Base-by-base conservation (phyloP, 1,140 invertebrate genomes). In the Hyphantria cunea region DNA sequence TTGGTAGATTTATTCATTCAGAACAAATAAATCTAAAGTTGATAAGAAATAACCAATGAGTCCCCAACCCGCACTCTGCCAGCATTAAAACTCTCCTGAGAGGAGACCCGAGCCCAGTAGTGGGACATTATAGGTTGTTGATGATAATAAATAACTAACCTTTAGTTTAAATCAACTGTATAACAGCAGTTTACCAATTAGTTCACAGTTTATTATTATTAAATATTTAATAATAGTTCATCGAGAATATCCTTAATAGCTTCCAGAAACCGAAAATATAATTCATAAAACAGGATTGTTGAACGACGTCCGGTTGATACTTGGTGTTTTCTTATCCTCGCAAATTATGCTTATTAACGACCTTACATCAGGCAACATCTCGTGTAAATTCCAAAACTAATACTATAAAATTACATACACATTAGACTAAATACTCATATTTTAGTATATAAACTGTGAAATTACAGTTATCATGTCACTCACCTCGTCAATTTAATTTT, bases 201-300 rank as follows among this genome's bases (percentile, higher is more conserved):
- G 17, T 25, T 25, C 1, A 25, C 17, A 5, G 1, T 5, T 25
- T 25, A 25, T 25, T 25, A 25, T 25, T 25, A 25, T 25, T 39
- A 39, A 39, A 10, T 17, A 33, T 14, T 9, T 0, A n/a, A 12
- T 39, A 49, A 58, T 58, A 49, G 45, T 13, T 8, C 39, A 15
- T 42, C 25, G 42, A 34, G 47, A 37, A 60, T 45, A 33, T 60
- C 61, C 54, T 66, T 34, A 34, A 53, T 52, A 45, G 49, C 51
- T 70, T 70, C 68, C 51, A 64, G 64, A 66, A 66, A 64, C 68
- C 39, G 54, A 47, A 33, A 60, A 33, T 62, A 61, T 69, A 66
- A 56, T 70, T 70, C 66, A 61, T 54, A 49, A 45, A 59, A 67
- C 60, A 70, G 68, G 63, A 62, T 59, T 61, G 51, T 34, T 61